phyloP scores from a whole-genome alignment of 2,888 invertebrate species.

The Ferdinandea cuprea region DNA sequence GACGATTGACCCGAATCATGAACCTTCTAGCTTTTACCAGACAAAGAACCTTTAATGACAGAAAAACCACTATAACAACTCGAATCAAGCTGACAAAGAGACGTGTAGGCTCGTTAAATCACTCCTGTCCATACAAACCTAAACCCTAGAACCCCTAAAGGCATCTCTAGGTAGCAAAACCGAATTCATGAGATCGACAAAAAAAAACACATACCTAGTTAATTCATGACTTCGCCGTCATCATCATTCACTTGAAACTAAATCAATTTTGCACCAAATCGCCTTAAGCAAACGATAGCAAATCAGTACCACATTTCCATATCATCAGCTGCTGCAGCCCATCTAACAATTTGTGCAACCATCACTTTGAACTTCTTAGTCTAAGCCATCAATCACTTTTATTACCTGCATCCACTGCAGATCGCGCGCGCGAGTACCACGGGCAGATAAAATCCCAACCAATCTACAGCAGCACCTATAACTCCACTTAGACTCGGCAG shows the following conservation, averaged over 20 bases:
- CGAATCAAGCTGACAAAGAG: too few relatives aligned
- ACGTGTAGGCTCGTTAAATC: too few relatives aligned
- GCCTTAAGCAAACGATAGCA: constrained; percentile 37
- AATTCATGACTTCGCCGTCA: not conserved
- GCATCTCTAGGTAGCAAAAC: too few relatives aligned
- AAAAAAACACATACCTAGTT: not conserved
- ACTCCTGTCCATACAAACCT: too few relatives aligned
- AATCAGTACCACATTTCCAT: constrained; percentile 50
- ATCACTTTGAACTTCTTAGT: constrained; percentile 55
- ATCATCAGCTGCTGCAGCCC: constrained; percentile 35
- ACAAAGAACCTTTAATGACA: too few relatives aligned
- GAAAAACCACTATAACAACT: too few relatives aligned
- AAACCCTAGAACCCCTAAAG: too few relatives aligned
- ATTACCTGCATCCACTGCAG: constrained; percentile 20
- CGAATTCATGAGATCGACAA: too few relatives aligned
- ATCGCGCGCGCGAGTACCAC: too few relatives aligned
- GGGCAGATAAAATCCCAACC: constrained; percentile 48
- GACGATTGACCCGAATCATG: too few relatives aligned
- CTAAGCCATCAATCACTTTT: constrained; percentile 48
- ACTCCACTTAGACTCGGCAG: constrained; percentile 39
- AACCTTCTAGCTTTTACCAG: too few relatives aligned
- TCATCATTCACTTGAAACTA: not conserved
- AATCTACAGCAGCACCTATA: constrained; percentile 42
- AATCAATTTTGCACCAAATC: constrained; percentile 43
- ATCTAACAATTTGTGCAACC: constrained; percentile 41